These are phyloP conservation scores for Melangyna quadrimaculata DNA, from an alignment of 2,888 invertebrate species.

Conservation along the genomic window DNA sequence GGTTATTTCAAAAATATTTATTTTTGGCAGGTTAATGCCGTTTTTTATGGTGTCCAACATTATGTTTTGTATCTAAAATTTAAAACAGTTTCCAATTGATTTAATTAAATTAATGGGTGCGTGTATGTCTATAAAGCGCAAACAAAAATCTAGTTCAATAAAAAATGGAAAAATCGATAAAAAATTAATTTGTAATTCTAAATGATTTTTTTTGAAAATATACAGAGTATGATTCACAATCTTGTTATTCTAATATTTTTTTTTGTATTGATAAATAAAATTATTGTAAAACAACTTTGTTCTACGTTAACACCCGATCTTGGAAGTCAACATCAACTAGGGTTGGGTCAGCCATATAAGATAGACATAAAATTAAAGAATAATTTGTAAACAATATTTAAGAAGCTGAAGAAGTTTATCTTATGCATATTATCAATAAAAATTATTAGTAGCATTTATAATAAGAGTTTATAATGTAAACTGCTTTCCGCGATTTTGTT, in stretches of 20 bases:
- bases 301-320: background rate
- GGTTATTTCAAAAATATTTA: background rate
- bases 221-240: background rate
- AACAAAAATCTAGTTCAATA: background rate
- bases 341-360: background rate
- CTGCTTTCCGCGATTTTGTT: no score
- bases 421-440: no score
- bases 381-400: background rate
- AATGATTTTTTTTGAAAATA: background rate
- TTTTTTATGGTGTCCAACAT: background rate
- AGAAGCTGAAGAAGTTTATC: background rate
- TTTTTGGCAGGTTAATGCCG: constrained; percentile 1
- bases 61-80: background rate
- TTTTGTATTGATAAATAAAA: no score
- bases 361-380: background rate
- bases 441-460: no score
- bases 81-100: background rate
- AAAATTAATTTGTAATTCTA: background rate
- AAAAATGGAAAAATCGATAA: constrained; percentile 10
- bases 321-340: background rate
- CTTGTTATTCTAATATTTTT: background rate
- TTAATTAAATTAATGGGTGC: background rate
- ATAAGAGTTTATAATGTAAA: no score
- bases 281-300: background rate
- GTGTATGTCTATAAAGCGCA: background rate